Evolutionary conservation across 2,113 vertebrate genomes (phyloP).

Genomic region (Aphyosemion australe): DNA sequence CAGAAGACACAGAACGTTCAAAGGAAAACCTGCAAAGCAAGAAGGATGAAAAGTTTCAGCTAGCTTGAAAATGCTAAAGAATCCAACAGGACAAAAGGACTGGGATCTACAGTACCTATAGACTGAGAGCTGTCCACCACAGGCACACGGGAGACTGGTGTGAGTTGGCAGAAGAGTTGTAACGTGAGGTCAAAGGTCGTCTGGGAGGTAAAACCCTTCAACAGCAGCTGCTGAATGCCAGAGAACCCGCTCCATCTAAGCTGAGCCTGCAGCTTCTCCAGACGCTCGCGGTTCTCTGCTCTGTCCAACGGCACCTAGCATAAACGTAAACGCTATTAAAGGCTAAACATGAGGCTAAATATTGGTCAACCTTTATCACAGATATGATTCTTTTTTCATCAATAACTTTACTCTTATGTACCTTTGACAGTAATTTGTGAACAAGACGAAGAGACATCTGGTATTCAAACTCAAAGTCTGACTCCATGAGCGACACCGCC

Average conservation of each 20-base stretch:
- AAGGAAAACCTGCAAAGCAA: conserved; percentile 87
- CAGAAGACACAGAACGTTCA: conserved; percentile 96
- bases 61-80: not conserved
- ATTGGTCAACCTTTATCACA: not conserved
- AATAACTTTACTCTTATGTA: conserved; percentile 22
- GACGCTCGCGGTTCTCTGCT: conserved; percentile 92
- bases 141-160: conserved; percentile 92
- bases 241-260: conserved; percentile 96
- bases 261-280: conserved; percentile 96
- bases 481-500: conserved; percentile 96
- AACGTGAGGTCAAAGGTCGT: conserved; percentile 93
- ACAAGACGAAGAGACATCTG: conserved; percentile 93
- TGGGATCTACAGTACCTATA: conserved; percentile 80
- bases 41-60: not conserved
- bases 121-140: conserved; percentile 97
- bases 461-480: conserved; percentile 98
- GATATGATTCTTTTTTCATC: not conserved
- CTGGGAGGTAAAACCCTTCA: conserved; percentile 97
- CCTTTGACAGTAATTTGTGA: conserved; percentile 89
- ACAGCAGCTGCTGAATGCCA: conserved; percentile 92
- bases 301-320: conserved; percentile 90
- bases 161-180: conserved; percentile 95
- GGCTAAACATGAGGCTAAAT: not conserved
- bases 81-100: not conserved
- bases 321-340: conserved; percentile 2